Evolutionary conservation across 2,113 vertebrate genomes (phyloP).

Genomic region (Phycodurus eques): DNA sequence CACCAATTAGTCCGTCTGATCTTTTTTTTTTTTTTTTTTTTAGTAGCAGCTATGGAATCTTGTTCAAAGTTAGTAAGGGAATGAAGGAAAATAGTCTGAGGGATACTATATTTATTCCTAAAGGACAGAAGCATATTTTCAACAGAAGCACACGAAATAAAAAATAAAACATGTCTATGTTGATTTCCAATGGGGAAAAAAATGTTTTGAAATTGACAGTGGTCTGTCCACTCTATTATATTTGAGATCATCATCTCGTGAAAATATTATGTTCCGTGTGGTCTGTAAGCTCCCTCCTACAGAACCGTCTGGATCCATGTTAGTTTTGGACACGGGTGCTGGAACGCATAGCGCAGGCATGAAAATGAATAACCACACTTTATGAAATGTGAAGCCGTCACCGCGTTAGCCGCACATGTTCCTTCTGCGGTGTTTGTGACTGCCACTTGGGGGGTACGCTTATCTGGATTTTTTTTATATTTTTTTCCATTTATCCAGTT

Average conservation of each 20-base stretch:
- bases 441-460: not conserved
- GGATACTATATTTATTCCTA: not conserved
- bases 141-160: not conserved
- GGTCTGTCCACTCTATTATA: not conserved
- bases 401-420: not conserved
- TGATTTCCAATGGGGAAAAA: not conserved
- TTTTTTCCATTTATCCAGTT: not conserved
- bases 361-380: slow-evolving; percentile 2
- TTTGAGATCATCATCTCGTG: not conserved
- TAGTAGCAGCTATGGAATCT: not conserved
- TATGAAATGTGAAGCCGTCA: not conserved
- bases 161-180: not conserved
- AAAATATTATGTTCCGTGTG: slow-evolving; percentile 1
- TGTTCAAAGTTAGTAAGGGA: slow-evolving; percentile 1
- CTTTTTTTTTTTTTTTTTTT: not conserved
- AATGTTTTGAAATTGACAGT: not conserved
- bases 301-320: not conserved
- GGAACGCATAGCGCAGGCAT: not conserved
- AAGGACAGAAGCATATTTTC: not conserved
- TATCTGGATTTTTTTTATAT: not conserved
- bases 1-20: not conserved
- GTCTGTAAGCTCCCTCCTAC: not conserved
- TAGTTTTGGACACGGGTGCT: not conserved
- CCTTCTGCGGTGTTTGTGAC: not conserved
- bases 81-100: not conserved